Conservation (phyloP, 2,797 vertebrate genomes). For the Hirundo rustica region DNA sequence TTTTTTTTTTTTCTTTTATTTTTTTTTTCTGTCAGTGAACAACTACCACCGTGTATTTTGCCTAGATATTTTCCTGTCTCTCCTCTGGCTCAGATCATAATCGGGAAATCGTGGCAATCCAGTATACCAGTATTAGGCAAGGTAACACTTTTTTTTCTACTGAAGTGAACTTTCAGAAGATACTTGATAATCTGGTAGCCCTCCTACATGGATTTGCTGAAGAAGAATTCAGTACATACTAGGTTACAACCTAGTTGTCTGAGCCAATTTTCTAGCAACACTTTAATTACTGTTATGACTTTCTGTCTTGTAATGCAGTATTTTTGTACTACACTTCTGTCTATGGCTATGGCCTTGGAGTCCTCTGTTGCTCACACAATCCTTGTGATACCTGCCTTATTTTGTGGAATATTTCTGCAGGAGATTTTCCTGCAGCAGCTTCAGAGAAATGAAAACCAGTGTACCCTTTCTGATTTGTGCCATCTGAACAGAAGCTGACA, state of each 20-base stretch:
- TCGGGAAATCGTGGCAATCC: background rate
- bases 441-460: background rate
- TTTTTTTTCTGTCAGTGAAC: background rate
- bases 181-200: background rate
- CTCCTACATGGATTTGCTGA: background rate
- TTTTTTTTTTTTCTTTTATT: background rate
- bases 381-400: background rate
- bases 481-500: background rate
- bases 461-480: background rate
- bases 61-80: background rate
- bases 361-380: background rate
- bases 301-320: background rate
- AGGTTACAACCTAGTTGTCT: background rate
- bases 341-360: background rate
- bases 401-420: background rate
- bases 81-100: background rate
- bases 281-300: background rate
- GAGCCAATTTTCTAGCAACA: background rate
- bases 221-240: background rate
- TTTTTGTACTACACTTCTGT: background rate
- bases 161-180: background rate
- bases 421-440: background rate
- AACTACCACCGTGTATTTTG: background rate
- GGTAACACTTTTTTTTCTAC: background rate
- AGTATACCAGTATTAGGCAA: background rate